Conservation (phyloP, 2,797 vertebrate genomes). For the Microctenopoma lineatum region DNA sequence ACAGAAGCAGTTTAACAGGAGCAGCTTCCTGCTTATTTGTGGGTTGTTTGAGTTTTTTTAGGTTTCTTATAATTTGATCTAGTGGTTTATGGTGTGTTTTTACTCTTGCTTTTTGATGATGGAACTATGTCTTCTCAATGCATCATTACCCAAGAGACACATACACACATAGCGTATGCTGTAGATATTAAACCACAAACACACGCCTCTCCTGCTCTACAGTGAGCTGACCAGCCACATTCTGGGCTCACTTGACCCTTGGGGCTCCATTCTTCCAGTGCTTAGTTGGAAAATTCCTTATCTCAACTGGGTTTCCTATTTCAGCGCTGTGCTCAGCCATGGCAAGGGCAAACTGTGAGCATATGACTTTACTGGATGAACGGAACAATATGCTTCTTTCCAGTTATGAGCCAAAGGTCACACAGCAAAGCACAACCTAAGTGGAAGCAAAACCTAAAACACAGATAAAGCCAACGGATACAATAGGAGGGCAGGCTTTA, state of each 20-base stretch:
- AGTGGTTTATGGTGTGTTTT: conserved; percentile 25
- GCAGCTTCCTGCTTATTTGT: conserved; percentile 16
- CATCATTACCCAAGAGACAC: conserved; percentile 46
- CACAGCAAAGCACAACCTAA: conserved; percentile 24
- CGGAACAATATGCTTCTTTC: conserved; percentile 34
- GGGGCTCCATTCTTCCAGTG: conserved; percentile 42
- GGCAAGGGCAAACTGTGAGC: conserved; percentile 33
- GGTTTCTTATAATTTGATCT: background rate
- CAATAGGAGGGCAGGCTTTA: background rate
- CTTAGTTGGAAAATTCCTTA: conserved; percentile 48
- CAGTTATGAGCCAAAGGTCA: conserved; percentile 43
- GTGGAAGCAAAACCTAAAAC: background rate
- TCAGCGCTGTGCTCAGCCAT: conserved; percentile 13
- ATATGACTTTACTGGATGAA: conserved; percentile 47
- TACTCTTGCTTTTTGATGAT: conserved; percentile 35
- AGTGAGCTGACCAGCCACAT: conserved; percentile 57
- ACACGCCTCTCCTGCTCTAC: conserved; percentile 8
- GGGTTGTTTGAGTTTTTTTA: background rate
- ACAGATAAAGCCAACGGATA: background rate
- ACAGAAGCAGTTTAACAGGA: too few relatives aligned
- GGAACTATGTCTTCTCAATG: conserved; percentile 20
- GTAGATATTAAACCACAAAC: background rate
- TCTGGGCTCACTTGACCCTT: conserved; percentile 39
- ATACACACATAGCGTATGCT: conserved; percentile 3
- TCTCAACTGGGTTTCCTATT: conserved; percentile 31